Evolutionary conservation across 2,888 invertebrate species (phyloP).

Genomic region (Blastobasis adustella): DNA sequence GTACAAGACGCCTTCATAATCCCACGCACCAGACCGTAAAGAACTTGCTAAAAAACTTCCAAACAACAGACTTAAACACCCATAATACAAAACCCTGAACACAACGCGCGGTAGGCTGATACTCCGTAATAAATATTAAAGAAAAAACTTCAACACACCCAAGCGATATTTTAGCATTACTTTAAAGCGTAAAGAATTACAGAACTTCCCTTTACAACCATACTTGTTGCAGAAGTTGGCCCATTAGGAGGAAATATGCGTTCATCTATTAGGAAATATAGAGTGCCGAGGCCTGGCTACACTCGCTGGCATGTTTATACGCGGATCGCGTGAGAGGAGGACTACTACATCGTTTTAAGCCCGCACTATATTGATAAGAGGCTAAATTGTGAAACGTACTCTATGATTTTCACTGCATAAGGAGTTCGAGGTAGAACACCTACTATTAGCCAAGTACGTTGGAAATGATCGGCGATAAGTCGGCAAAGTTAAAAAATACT

Average conservation of each 20-base stretch:
- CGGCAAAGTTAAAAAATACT: too few relatives aligned
- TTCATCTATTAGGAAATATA: conserved; percentile 65
- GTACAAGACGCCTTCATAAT: too few relatives aligned
- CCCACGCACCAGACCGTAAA: too few relatives aligned
- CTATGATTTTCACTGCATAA: too few relatives aligned
- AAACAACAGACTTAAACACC: background rate
- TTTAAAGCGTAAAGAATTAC: conserved; percentile 44
- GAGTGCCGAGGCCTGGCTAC: conserved; percentile 33
- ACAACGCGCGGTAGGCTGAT: background rate
- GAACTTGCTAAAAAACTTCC: background rate
- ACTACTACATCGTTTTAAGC: background rate
- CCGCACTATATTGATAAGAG: too few relatives aligned
- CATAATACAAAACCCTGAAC: background rate
- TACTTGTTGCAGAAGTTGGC: conserved; percentile 52
- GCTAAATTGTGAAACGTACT: too few relatives aligned
- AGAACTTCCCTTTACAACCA: conserved; percentile 36
- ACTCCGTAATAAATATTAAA: conserved; percentile 6
- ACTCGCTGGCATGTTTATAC: conserved; percentile 50
- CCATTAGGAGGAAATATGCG: conserved; percentile 65
- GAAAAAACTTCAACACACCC: conserved; percentile 1
- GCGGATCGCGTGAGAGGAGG: conserved; percentile 40
- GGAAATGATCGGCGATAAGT: too few relatives aligned
- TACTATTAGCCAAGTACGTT: too few relatives aligned
- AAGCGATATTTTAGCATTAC: conserved; percentile 17
- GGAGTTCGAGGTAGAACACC: too few relatives aligned